Percentiles rank a stretch among this genome's conserved stretches.
Evolutionary conservation across 2,888 invertebrate species (phyloP).

Genomic region (Eilema griseolum): DNA sequence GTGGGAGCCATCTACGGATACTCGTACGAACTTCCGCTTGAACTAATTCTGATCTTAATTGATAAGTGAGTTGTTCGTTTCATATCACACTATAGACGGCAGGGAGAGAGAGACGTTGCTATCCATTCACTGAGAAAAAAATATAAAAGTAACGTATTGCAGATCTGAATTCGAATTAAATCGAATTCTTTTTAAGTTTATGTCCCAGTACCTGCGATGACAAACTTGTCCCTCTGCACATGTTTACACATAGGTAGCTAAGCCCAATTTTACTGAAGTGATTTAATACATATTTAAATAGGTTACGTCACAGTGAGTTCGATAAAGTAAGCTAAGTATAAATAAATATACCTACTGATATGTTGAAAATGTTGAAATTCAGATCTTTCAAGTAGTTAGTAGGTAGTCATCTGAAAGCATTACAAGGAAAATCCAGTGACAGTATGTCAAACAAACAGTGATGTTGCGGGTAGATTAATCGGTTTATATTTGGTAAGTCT

Average conservation of each 20-base stretch:
- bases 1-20: too few relatives aligned
- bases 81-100: too few relatives aligned
- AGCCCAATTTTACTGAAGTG: constrained; percentile 17
- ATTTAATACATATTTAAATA: constrained; percentile 12
- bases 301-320: constrained; percentile 8
- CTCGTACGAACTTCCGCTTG: too few relatives aligned
- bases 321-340: constrained; percentile 27
- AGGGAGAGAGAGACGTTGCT: too few relatives aligned
- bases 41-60: too few relatives aligned
- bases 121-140: too few relatives aligned
- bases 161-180: not conserved
- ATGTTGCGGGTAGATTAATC: constrained; percentile 60
- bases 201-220: constrained; percentile 6
- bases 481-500: constrained; percentile 50
- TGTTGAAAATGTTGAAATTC: constrained; percentile 28
- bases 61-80: too few relatives aligned
- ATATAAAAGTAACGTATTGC: not conserved
- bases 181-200: constrained; percentile 3
- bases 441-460: constrained; percentile 62
- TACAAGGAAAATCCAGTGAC: constrained; percentile 40
- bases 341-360: constrained; percentile 12
- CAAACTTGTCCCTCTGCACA: constrained; percentile 7
- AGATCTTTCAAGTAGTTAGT: constrained; percentile 30
- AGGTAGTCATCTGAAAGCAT: constrained; percentile 37
- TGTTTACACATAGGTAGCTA: constrained; percentile 12